Conservation (phyloP, 2,888 invertebrate genomes). For the Pheosia gnoma region DNA sequence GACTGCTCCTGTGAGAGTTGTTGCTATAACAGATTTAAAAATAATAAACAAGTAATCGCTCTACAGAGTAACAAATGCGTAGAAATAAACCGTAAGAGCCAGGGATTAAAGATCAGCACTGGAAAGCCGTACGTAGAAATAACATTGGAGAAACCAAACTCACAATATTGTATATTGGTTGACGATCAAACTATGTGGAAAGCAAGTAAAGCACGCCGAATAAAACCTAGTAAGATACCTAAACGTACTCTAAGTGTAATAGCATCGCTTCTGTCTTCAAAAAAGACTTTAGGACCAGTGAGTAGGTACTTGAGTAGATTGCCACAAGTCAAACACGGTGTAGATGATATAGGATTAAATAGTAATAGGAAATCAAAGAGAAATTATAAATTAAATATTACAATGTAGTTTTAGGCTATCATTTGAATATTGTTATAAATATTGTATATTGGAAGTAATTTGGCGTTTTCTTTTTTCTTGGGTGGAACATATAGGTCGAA, state of each 20-base stretch:
- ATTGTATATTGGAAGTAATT: conserved; percentile 23
- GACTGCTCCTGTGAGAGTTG: not conserved
- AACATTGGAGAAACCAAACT: conserved; percentile 47
- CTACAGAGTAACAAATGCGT: not conserved
- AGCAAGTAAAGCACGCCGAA: not conserved
- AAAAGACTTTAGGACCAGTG: not conserved
- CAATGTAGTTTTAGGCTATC: conserved; percentile 42
- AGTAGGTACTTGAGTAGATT: not conserved
- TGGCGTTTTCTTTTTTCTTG: too few relatives aligned
- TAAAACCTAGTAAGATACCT: not conserved
- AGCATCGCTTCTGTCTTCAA: not conserved
- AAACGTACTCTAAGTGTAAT: not conserved
- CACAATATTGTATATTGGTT: conserved; percentile 39
- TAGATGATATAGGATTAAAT: conserved; percentile 6
- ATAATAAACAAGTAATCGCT: not conserved
- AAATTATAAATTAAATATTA: conserved; percentile 55
- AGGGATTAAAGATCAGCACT: conserved; percentile 19
- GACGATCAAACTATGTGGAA: conserved; percentile 19
- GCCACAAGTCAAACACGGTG: not conserved
- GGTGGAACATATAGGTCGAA: not conserved
- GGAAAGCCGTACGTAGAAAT: conserved; percentile 47
- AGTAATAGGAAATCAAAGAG: conserved; percentile 41
- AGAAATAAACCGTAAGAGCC: conserved; percentile 9
- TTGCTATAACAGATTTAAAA: not conserved
- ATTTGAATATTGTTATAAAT: conserved; percentile 44